phyloP scores from a whole-genome alignment of 2,888 invertebrate genomes.

The Pandemis cinnamomeana region DNA sequence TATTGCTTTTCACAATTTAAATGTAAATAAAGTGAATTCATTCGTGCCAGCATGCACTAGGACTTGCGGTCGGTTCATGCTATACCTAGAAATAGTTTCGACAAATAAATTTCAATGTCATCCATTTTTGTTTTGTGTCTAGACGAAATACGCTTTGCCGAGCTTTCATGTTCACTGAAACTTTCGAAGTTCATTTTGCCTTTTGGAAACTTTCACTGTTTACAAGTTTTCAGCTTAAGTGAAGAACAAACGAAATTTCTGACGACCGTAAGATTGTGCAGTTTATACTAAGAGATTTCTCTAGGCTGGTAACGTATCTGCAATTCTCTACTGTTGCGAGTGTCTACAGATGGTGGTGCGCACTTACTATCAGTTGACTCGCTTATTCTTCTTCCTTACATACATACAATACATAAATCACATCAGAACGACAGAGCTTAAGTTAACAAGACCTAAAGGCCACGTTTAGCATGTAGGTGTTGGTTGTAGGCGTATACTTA shows the following conservation, averaged over 20 bases:
- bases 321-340: too few species aligned
- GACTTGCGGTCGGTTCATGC: neutral
- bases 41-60: conserved; percentile 18
- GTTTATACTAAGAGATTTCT: neutral
- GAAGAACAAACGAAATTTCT: neutral
- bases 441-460: too few species aligned
- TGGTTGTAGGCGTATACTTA: too few species aligned
- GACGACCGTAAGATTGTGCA: neutral
- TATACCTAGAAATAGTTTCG: neutral
- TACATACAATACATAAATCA: too few species aligned
- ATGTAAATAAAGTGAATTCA: neutral
- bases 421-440: too few species aligned
- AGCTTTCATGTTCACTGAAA: conserved; percentile 1
- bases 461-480: too few species aligned
- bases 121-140: conserved; percentile 1
- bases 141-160: neutral
- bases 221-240: neutral
- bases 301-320: neutral
- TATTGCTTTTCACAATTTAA: neutral
- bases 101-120: neutral
- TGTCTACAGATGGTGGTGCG: too few species aligned
- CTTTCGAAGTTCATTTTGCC: neutral
- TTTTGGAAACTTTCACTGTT: neutral
- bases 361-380: too few species aligned
- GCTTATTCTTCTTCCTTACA: too few species aligned